Percentiles rank a stretch among this genome's conserved stretches.
Evolutionary conservation across 1,140 invertebrate species (phyloP).

Genomic region (Drosophila eugracilis): DNA sequence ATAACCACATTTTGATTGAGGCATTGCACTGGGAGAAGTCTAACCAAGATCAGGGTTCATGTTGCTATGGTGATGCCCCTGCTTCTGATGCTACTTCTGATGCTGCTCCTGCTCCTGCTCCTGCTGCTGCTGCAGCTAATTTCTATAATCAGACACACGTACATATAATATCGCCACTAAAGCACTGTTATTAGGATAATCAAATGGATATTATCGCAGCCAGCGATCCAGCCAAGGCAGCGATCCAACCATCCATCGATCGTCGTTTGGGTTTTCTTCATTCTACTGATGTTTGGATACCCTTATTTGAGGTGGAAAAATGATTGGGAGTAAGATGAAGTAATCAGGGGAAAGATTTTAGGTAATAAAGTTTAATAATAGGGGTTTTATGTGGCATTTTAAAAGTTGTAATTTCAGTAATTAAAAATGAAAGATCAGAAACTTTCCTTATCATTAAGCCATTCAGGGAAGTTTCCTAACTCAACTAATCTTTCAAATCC

Average conservation of each 20-base stretch:
- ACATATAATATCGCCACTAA: conserved; percentile 84
- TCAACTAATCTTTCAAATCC: too few species aligned
- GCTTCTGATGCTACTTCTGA: conserved; percentile 27
- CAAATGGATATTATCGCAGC: conserved; percentile 84
- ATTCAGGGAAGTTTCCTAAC: too few species aligned
- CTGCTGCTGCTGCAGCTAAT: conserved; percentile 60
- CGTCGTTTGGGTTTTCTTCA: conserved; percentile 1
- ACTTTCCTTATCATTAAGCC: too few species aligned
- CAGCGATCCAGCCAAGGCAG: conserved; percentile 58
- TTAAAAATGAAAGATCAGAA: too few species aligned
- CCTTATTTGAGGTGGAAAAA: not conserved
- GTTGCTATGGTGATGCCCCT: conserved; percentile 8
- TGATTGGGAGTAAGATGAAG: not conserved
- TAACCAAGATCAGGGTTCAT: not conserved
- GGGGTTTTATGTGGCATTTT: too few species aligned
- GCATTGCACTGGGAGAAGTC: conserved; percentile 33
- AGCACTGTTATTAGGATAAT: conserved; percentile 85
- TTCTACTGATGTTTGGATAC: not conserved
- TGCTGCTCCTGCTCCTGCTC: conserved; percentile 43
- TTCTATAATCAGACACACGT: conserved; percentile 85
- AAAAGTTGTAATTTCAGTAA: too few species aligned
- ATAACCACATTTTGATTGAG: conserved; percentile 59
- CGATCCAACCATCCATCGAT: conserved; percentile 30
- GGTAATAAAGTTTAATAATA: not conserved
- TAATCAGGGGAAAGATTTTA: not conserved